Conservation (phyloP, 2,797 vertebrate species). For the Scolopax rusticola region DNA sequence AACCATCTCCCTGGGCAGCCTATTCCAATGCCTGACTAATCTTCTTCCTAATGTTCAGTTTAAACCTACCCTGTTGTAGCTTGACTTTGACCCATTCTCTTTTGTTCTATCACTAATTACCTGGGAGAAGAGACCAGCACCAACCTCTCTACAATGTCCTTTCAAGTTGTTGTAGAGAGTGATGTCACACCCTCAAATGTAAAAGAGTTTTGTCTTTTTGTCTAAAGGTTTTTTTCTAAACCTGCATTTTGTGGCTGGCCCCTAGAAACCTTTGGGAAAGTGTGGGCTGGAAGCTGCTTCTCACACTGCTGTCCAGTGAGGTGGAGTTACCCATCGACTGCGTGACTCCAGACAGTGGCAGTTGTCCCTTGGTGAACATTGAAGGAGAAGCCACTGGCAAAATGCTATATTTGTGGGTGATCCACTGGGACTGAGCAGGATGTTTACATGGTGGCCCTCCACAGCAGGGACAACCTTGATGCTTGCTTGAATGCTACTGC, state of each 20-base stretch:
- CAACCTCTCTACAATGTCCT: no score
- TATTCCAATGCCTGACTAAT: no score
- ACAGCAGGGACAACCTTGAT: neutral
- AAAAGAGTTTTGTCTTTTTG: neutral
- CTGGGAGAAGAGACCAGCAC: no score
- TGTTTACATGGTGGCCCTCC: neutral
- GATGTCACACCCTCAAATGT: neutral
- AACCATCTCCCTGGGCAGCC: no score
- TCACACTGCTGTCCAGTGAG: neutral
- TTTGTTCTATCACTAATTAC: no score
- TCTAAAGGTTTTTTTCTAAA: neutral
- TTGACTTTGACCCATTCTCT: no score
- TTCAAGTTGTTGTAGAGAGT: no score
- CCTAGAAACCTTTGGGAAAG: neutral
- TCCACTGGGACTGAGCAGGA: neutral
- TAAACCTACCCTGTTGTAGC: no score
- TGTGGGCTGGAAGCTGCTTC: neutral
- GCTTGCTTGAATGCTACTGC: neutral
- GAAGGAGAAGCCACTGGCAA: neutral
- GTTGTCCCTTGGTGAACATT: neutral
- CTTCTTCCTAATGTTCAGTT: no score
- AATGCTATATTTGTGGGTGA: neutral
- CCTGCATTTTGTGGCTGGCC: neutral
- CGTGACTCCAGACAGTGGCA: neutral
- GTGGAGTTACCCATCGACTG: neutral